Conservation (phyloP, 2,113 vertebrate species). For the Chlamydotis undulata region DNA sequence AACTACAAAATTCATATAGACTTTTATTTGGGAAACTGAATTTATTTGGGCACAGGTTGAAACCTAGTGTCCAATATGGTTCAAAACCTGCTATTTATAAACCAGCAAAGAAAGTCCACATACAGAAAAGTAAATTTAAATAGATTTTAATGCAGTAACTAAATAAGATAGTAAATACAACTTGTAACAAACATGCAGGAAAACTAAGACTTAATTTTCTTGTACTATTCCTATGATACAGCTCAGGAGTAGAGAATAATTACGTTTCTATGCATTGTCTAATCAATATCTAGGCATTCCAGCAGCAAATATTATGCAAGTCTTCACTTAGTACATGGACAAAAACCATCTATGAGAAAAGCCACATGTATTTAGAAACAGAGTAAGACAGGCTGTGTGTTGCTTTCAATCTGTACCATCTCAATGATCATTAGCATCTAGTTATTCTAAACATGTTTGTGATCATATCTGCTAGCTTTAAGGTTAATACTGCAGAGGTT, state of each 20-base stretch:
- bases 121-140: background rate
- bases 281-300: background rate
- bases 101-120: background rate
- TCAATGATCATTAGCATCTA: background rate
- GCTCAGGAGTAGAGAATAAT: background rate
- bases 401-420: background rate
- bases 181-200: background rate
- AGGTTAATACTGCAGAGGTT: background rate
- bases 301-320: background rate
- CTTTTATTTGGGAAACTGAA: background rate
- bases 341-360: background rate
- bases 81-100: background rate
- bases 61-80: background rate
- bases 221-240: background rate
- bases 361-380: background rate
- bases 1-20: background rate
- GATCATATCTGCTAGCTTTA: background rate
- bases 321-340: background rate
- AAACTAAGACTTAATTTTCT: background rate
- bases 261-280: background rate
- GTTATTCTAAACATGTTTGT: background rate
- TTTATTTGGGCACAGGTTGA: background rate
- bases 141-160: background rate
- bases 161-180: background rate
- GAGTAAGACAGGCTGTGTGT: background rate